Percentiles rank a stretch among this genome's conserved stretches.
Conservation (phyloP, 2,113 vertebrate species). For the Pluvialis apricaria region DNA sequence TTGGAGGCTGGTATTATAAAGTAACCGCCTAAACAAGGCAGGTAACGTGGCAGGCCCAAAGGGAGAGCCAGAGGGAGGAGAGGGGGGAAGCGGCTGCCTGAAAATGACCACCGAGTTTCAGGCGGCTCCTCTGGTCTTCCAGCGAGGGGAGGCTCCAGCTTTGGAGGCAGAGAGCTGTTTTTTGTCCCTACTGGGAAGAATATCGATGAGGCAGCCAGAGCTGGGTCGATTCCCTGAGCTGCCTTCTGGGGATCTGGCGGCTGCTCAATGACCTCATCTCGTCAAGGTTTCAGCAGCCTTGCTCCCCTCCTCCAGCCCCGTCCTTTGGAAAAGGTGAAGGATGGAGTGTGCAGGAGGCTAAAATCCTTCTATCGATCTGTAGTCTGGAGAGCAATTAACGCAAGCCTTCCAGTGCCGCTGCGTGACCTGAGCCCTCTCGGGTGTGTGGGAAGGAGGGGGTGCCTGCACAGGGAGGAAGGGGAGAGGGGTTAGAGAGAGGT, state of each 20-base stretch:
- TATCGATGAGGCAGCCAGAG: slow-evolving; percentile 6
- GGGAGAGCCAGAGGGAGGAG: background rate
- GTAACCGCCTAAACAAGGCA: background rate
- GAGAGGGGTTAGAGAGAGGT: background rate
- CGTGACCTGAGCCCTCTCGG: background rate
- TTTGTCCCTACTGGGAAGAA: background rate
- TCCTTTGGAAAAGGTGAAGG: slow-evolving; percentile 59
- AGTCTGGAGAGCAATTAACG: slow-evolving; percentile 67
- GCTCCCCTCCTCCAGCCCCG: background rate
- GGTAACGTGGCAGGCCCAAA: accelerated
- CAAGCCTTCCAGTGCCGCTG: background rate
- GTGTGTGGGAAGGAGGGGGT: background rate
- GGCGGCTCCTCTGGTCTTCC: background rate
- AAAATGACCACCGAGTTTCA: background rate
- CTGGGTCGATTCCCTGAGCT: slow-evolving; percentile 40
- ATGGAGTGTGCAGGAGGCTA: slow-evolving; percentile 66
- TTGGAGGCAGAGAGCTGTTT: background rate
- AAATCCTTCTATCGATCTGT: slow-evolving; percentile 63
- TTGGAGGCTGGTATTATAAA: accelerated
- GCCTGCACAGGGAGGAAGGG: background rate
- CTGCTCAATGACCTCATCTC: slow-evolving; percentile 59
- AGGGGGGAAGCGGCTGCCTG: background rate
- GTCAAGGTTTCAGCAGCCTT: slow-evolving; percentile 36
- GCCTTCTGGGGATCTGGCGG: slow-evolving; percentile 31
- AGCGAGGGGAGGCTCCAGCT: background rate